These are phyloP conservation scores for Papilio polytes DNA, from an alignment of 1,140 invertebrate genomes.

Conservation along the genomic window DNA sequence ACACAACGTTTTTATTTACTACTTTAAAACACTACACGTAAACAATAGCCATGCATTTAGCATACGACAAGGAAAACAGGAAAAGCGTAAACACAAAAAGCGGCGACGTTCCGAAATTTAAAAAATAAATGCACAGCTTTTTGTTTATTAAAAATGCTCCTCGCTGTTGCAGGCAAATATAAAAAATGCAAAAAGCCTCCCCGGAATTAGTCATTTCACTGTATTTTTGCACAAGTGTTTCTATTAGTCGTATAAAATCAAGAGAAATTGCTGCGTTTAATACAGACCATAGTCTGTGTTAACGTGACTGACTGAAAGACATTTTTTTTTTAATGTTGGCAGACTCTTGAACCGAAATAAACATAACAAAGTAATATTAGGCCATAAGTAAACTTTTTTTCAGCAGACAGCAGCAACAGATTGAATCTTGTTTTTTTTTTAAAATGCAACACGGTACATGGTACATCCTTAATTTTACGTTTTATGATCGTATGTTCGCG, in stretches of 20 bases:
- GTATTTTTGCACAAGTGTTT: neutral
- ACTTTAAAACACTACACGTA: constrained; percentile 6
- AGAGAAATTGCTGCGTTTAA: neutral
- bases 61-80: neutral
- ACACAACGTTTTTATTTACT: neutral
- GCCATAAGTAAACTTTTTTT: too few relatives aligned
- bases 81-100: constrained; percentile 19
- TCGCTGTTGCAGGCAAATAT: constrained; percentile 7
- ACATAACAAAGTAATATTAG: too few relatives aligned
- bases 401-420: too few relatives aligned
- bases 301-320: too few relatives aligned
- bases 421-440: too few relatives aligned
- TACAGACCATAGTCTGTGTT: neutral
- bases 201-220: constrained; percentile 13
- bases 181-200: neutral
- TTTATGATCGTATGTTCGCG: neutral
- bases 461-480: too few relatives aligned
- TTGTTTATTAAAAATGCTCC: constrained; percentile 32
- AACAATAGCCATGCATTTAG: constrained; percentile 18
- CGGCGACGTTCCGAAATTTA: constrained; percentile 9
- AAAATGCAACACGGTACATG: too few relatives aligned
- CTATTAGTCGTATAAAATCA: neutral
- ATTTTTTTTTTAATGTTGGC: too few relatives aligned
- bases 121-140: constrained; percentile 29
- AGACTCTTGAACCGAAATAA: too few relatives aligned